Percentiles rank a stretch among this genome's conserved stretches.
These are phyloP conservation scores for Apteryx owenii DNA, from an alignment of 2,113 vertebrate species.

Conservation along the genomic window DNA sequence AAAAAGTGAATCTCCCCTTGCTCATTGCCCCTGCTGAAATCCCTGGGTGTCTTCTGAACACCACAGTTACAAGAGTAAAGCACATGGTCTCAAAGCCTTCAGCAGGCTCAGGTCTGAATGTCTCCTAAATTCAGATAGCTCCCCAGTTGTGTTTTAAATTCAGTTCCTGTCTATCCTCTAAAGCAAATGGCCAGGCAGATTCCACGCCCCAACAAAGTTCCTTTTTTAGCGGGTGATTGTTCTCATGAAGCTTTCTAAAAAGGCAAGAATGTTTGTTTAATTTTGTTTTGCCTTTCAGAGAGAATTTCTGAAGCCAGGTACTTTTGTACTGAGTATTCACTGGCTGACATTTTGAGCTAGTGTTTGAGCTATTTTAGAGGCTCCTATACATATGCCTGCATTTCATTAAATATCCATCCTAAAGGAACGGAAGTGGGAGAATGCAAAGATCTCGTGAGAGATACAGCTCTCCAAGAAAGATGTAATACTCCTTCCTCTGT, in stretches of 20 bases:
- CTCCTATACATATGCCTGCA: not conserved
- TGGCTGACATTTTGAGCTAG: not conserved
- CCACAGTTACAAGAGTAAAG: not conserved
- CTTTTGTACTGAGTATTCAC: not conserved
- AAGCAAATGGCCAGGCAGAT: slow-evolving; percentile 12
- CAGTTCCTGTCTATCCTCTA: not conserved
- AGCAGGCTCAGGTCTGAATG: not conserved
- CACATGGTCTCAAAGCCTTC: not conserved
- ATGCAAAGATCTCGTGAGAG: not conserved
- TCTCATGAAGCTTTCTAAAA: not conserved
- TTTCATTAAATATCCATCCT: not conserved
- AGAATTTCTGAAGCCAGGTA: not conserved
- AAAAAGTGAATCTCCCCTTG: not conserved
- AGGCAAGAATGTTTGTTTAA: not conserved
- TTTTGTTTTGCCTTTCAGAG: not conserved
- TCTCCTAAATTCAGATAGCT: slow-evolving; percentile 10
- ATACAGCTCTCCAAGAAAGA: not conserved
- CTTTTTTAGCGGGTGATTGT: not conserved
- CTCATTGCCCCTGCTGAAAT: not conserved
- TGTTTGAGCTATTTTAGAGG: not conserved
- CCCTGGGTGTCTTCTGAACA: not conserved
- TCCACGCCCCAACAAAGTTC: not conserved
- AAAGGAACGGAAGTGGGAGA: not conserved
- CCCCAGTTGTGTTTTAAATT: slow-evolving; percentile 7
- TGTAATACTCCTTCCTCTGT: not conserved